Conservation (phyloP, 2,888 invertebrate species). For the Drosophila testacea region DNA sequence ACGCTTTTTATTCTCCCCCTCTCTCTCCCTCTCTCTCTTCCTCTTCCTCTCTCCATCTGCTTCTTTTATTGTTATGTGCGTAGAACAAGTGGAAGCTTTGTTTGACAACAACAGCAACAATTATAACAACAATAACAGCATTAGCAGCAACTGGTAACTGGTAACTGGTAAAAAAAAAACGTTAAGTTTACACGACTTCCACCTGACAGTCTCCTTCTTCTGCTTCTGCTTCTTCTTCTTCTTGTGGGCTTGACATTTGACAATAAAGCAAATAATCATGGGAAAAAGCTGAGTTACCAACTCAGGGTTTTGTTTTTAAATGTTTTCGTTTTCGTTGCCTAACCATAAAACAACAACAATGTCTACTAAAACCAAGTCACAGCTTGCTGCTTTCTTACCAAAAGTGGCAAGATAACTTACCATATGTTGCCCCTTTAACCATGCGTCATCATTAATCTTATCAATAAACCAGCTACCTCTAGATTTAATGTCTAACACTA, state of each 20-base stretch:
- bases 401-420: slow-evolving; percentile 2
- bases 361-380: slow-evolving; percentile 27
- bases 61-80: slow-evolving; percentile 72
- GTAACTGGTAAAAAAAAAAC: slow-evolving; percentile 58
- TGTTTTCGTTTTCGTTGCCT: slow-evolving; percentile 55
- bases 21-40: background rate
- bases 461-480: background rate
- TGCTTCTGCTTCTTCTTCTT: slow-evolving; percentile 20
- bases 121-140: slow-evolving; percentile 56
- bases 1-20: slow-evolving; percentile 22
- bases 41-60: slow-evolving; percentile 5
- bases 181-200: slow-evolving; percentile 80
- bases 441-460: background rate
- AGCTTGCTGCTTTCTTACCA: background rate
- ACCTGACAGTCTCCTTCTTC: slow-evolving; percentile 35
- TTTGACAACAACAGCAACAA: slow-evolving; percentile 74
- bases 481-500: too few species aligned
- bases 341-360: slow-evolving; percentile 28
- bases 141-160: slow-evolving; percentile 45
- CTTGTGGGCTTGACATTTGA: slow-evolving; percentile 80
- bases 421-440: background rate
- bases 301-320: slow-evolving; percentile 34
- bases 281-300: slow-evolving; percentile 69
- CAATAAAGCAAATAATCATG: slow-evolving; percentile 83
- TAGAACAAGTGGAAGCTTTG: slow-evolving; percentile 83